Base-by-base conservation (phyloP, 2,113 vertebrate genomes). In the Lathamus discolor region DNA sequence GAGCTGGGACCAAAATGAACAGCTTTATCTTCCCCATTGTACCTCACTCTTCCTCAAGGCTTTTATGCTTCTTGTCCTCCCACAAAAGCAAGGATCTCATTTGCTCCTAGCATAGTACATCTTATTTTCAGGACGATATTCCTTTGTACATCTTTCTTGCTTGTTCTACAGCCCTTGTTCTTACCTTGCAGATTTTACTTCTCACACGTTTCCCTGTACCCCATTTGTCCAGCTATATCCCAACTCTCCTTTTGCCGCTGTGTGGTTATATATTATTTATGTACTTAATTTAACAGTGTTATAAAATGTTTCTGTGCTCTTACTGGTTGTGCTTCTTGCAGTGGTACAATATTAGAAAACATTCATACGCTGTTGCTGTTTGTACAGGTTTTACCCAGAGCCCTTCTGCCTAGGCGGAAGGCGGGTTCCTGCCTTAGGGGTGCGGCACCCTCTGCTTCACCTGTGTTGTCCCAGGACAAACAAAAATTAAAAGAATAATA, bases 161-260 rank as follows among this genome's bases (percentile, higher is more conserved):
- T 66, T 55, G 5, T 83, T 67, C 17, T 62, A 7, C 33, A 48
- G 1, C 13, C 39, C 8, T 22, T 29, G 10, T 35, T 64, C 69
- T 64, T 20, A 8, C 0, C 51, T 59, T 20, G 33, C 18, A 49
- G 28, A 7, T 51, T 76, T 61, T 81, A 29, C 33, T 62, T 69
- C 73, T 64, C 2, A 2, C 33, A 2, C 0, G 0, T 41, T 66
- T 78, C 37, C 23, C 35, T 35, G 7, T 54, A 39, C 61, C n/a
- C 24, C 2, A 0, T 57, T 83, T 67, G 51, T 79, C 66, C 57
- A 70, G 0, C 41, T 67, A 1, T 28, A 28, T 57, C 46, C n/a
- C 33, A 48, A 1, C 31, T 75, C 49, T 78, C 23, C 39, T 66
- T 31, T 82, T 39, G 54, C 4, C 41, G 20, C 41, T 43, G 1